Evolutionary conservation across 1,140 invertebrate species (phyloP), one percentile per base, ranked within the genome.

Genomic region (Ectropis grisescens): DNA sequence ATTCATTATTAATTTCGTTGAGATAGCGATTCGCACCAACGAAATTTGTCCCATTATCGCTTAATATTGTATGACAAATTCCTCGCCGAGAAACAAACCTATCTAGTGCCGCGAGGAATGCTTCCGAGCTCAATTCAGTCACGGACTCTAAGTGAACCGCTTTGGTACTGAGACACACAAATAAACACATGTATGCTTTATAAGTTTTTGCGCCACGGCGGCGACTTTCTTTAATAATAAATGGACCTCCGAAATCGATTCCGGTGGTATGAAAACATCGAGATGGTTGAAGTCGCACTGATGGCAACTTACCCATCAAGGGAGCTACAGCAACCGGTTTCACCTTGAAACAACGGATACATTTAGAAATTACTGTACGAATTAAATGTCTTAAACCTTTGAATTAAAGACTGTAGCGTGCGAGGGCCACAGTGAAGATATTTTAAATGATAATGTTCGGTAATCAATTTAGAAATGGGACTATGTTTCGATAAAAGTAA

Each of bases 221-320:
- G 6, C 37, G 42, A 0, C 15, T 15, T 8, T 39, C 13, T n/a
- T 42, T 41, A 10, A 58, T 35, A 1, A 28, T 26, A 11, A 64
- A 13, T 8, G 60, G 58, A 1, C 58, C 61, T 2, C 44, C 53
- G 16, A 58, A 66, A 26, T 69, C 58, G 0, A 56, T 42, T 1
- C 58, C 58, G 13, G 27, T 37, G 0, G 30, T 24, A 4, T 40
- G 26, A 43, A 61, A 62, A 9, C 52, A 48, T 13, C 38, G 34
- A 11, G 51, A 28, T 53, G 59, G 69, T 2, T 47, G 16, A 2
- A 33, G 11, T 7, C 41, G 16, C 28, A 38, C 33, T 2, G 12
- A 1, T 19, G 47, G 47, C 24, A 50, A 37, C 15, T 45, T 35
- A 8, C 40, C 41, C 40, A 48, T 48, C 9, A 33, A 0, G 5